These are phyloP conservation scores for Nothobranchius kuhntae DNA, from an alignment of 2,113 vertebrate species.

Conservation along the genomic window DNA sequence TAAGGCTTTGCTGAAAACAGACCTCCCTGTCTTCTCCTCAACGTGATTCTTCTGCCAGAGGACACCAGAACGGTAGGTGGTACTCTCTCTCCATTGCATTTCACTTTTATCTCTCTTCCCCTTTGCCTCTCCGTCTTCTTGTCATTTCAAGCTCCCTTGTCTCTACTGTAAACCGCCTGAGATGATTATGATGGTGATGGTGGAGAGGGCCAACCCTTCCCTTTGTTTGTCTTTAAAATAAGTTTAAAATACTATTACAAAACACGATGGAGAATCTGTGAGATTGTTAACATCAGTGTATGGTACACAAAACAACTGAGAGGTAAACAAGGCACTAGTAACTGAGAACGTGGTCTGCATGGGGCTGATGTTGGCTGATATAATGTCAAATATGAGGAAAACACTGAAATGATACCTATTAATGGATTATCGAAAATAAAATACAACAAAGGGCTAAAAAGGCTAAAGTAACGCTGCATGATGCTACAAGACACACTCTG, in stretches of 20 bases:
- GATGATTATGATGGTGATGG: constrained; percentile 65
- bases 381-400: neutral
- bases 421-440: neutral
- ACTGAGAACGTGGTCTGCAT: neutral
- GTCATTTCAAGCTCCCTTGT: constrained; percentile 47
- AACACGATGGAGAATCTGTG: constrained; percentile 26
- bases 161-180: constrained; percentile 56
- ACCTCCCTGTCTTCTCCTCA: constrained; percentile 51
- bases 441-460: neutral
- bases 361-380: neutral
- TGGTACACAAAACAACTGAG: constrained; percentile 11
- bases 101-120: constrained; percentile 65
- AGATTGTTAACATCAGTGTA: constrained; percentile 21
- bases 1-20: constrained; percentile 49
- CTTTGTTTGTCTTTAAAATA: constrained; percentile 63
- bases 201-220: constrained; percentile 47
- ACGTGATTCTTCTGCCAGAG: constrained; percentile 54
- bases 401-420: neutral
- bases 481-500: too few species aligned
- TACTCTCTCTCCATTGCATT: constrained; percentile 65
- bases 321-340: constrained; percentile 9
- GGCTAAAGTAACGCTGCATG: neutral
- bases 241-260: constrained; percentile 59
- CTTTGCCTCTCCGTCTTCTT: constrained; percentile 60
- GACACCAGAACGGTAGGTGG: constrained; percentile 69